Evolutionary conservation across 2,797 vertebrate genomes (phyloP).

Genomic region (Macropodus opercularis): DNA sequence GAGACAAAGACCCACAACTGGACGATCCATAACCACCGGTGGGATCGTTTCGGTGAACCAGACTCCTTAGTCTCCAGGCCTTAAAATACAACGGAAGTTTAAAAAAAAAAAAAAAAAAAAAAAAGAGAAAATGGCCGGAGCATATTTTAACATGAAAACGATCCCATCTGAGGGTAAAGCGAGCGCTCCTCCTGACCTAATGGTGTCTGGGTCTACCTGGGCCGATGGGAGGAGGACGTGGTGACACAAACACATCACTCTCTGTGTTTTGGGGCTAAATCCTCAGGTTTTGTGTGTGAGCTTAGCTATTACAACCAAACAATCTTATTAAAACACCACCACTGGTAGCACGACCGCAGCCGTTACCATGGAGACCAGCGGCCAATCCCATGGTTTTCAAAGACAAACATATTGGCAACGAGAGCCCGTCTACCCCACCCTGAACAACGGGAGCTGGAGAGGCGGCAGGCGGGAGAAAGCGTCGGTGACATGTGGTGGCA

Average conservation of each 20-base stretch:
- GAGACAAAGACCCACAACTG: constrained; percentile 5
- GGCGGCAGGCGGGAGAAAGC: constrained; percentile 11
- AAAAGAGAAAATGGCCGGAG: not conserved
- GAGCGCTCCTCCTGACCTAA: not conserved
- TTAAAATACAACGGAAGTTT: not conserved
- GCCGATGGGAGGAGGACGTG: not conserved
- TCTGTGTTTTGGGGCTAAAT: not conserved
- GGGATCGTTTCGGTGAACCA: not conserved
- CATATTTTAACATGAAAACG: not conserved
- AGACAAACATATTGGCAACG: constrained; percentile 50
- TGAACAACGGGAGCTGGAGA: constrained; percentile 22
- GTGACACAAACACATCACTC: no score
- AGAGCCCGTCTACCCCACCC: constrained; percentile 16
- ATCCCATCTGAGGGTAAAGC: not conserved
- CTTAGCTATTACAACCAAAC: constrained; percentile 6
- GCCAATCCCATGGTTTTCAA: constrained; percentile 37
- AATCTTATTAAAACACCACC: constrained; percentile 27
- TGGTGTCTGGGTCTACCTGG: constrained; percentile 15
- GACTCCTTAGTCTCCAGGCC: not conserved
- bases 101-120: no score
- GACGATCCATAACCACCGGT: not conserved
- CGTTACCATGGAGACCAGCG: constrained; percentile 47
- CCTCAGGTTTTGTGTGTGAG: constrained; percentile 4
- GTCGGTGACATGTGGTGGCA: constrained; percentile 54
- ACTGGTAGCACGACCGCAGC: constrained; percentile 13